phyloP scores from a whole-genome alignment of 2,113 vertebrate species.

The Indicator indicator region DNA sequence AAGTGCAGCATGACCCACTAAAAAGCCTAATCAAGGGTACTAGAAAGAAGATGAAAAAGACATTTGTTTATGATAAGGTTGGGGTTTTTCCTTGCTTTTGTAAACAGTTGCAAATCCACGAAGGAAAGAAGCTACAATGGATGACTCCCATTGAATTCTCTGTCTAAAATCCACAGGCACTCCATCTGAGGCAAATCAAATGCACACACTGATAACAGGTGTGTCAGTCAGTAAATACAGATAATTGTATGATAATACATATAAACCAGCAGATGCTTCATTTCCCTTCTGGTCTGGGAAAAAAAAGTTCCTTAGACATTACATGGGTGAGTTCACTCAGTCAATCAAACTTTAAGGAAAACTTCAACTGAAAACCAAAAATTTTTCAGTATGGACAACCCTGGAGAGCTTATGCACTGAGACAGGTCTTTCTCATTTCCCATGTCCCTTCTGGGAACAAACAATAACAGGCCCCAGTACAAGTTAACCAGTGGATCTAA shows the following conservation, averaged over 20 bases:
- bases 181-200: neutral
- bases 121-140: neutral
- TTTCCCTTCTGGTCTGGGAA: neutral
- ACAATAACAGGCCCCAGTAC: accelerated
- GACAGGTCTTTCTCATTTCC: neutral
- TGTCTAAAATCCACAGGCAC: neutral
- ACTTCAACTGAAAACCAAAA: neutral
- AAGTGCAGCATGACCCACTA: neutral
- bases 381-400: neutral
- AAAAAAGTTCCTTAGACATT: neutral
- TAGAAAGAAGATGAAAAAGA: neutral
- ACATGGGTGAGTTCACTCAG: neutral
- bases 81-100: neutral
- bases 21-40: neutral
- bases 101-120: neutral
- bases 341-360: neutral
- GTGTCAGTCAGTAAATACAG: neutral
- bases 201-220: neutral
- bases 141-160: neutral
- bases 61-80: neutral
- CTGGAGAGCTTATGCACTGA: neutral
- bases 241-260: neutral
- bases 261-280: neutral
- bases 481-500: neutral
- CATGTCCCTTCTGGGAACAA: neutral